These are phyloP conservation scores for Agrotis segetum DNA, from an alignment of 2,888 invertebrate genomes.

Conservation along the genomic window DNA sequence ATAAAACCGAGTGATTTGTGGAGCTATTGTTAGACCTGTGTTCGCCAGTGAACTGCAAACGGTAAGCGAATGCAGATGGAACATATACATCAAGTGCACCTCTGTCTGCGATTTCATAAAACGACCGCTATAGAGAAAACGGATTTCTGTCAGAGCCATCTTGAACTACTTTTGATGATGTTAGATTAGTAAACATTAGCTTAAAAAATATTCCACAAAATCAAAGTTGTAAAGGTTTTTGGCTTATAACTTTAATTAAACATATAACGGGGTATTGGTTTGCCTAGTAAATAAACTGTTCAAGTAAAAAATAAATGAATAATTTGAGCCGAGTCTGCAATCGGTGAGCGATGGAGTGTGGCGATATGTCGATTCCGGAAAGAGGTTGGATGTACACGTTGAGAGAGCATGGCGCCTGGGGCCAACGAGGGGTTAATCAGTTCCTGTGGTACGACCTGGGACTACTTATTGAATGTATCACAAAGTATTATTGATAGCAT, in stretches of 20 bases:
- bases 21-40: conserved; percentile 65
- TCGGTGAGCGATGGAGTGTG: conserved; percentile 59
- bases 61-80: conserved; percentile 56
- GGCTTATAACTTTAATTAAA: conserved; percentile 8
- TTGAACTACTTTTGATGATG: conserved; percentile 34
- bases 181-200: conserved; percentile 19
- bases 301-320: conserved; percentile 40
- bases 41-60: conserved; percentile 46
- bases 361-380: conserved; percentile 60
- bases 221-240: not conserved
- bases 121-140: conserved; percentile 39
- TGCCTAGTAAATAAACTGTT: conserved; percentile 30
- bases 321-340: conserved; percentile 41
- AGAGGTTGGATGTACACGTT: conserved; percentile 65
- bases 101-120: conserved; percentile 51
- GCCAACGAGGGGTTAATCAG: conserved; percentile 66
- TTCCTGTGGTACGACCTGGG: conserved; percentile 49
- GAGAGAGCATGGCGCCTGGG: conserved; percentile 46
- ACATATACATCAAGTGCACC: conserved; percentile 55
- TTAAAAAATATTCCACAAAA: not conserved
- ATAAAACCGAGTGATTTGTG: conserved; percentile 68
- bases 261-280: conserved; percentile 14
- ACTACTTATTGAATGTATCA: not conserved
- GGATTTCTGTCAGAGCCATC: conserved; percentile 41
- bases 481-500: conserved; percentile 4